Percentiles rank a stretch among this genome's conserved stretches.
Evolutionary conservation across 2,888 invertebrate species (phyloP).

Genomic region (Erebia ligea): DNA sequence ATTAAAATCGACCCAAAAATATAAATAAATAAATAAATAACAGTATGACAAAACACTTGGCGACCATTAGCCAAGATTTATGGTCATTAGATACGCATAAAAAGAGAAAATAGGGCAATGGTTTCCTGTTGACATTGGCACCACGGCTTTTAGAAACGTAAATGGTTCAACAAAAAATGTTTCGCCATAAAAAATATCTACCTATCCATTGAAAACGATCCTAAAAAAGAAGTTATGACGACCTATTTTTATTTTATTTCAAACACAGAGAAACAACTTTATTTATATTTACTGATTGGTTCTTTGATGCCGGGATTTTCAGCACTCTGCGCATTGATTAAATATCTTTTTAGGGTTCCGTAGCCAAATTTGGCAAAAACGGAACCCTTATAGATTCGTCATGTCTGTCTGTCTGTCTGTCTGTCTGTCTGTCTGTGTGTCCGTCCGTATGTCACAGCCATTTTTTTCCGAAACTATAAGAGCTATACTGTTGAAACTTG

Average conservation of each 20-base stretch:
- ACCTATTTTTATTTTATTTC: background rate
- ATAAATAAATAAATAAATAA: too few relatives aligned
- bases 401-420: too few relatives aligned
- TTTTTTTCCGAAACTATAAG: too few relatives aligned
- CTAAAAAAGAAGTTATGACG: background rate
- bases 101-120: constrained; percentile 22
- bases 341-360: too few relatives aligned
- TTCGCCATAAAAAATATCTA: constrained; percentile 8
- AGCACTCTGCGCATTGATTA: too few relatives aligned
- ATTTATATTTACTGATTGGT: background rate
- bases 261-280: background rate
- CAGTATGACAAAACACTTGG: background rate
- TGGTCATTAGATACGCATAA: constrained; percentile 12
- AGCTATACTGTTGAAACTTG: too few relatives aligned
- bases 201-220: background rate
- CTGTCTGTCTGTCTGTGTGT: too few relatives aligned
- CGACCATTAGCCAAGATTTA: background rate
- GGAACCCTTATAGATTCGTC: too few relatives aligned
- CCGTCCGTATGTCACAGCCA: too few relatives aligned
- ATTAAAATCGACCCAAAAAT: background rate
- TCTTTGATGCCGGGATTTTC: background rate
- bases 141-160: constrained; percentile 1
- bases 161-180: constrained; percentile 9
- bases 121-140: constrained; percentile 22
- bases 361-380: too few relatives aligned